A percentile compares a stretch with the other conserved stretches of the same genome.
phyloP scores from a whole-genome alignment of 1,140 invertebrate species.

The Leptoteleia sp. region DNA sequence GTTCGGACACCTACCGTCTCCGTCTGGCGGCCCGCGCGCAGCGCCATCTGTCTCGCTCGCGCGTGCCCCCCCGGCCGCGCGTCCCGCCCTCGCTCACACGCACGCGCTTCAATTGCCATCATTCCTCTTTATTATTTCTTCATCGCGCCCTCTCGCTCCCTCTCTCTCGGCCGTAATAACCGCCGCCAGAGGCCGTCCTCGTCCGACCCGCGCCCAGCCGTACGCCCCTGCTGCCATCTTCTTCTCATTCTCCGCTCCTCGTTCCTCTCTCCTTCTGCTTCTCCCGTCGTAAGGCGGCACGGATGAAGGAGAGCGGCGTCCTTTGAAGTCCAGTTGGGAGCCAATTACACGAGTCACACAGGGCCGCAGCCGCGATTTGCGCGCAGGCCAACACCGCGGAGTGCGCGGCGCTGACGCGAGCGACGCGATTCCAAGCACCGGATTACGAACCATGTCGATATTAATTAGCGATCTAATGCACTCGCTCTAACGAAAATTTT shows the following conservation, averaged over 20 bases:
- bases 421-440: slow-evolving; percentile 37
- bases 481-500: too few relatives aligned
- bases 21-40: neutral
- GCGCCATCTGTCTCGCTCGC: slow-evolving; percentile 41
- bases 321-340: slow-evolving; percentile 82
- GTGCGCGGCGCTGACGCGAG: slow-evolving; percentile 74
- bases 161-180: slow-evolving; percentile 38
- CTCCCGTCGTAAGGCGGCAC: slow-evolving; percentile 77
- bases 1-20: slow-evolving; percentile 62
- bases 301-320: slow-evolving; percentile 81
- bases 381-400: slow-evolving; percentile 64
- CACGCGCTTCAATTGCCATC: slow-evolving; percentile 69
- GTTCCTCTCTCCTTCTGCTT: slow-evolving; percentile 59
- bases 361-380: slow-evolving; percentile 72
- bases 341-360: slow-evolving; percentile 82
- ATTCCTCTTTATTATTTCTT: slow-evolving; percentile 63
- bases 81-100: slow-evolving; percentile 42
- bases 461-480: slow-evolving; percentile 57
- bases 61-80: slow-evolving; percentile 11
- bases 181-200: slow-evolving; percentile 57
- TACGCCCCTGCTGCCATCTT: slow-evolving; percentile 63
- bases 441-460: slow-evolving; percentile 43
- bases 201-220: slow-evolving; percentile 31
- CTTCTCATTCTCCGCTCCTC: slow-evolving; percentile 41
- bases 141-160: slow-evolving; percentile 56